Base-by-base conservation (phyloP, 2,888 invertebrate genomes). In the Suillia variegata region DNA sequence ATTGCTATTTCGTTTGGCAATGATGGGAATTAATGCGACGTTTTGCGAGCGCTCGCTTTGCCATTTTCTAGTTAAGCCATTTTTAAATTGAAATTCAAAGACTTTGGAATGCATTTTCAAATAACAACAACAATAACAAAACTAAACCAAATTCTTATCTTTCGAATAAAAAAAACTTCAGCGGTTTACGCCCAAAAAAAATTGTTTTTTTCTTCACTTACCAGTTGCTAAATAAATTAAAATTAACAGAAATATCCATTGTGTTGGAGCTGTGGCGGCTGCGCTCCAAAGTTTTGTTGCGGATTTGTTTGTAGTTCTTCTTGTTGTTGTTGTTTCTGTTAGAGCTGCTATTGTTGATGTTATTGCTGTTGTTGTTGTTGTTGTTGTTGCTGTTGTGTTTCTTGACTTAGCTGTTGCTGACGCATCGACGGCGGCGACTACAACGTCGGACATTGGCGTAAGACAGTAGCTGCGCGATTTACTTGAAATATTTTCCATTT, bases 211-310 rank as follows among this genome's bases (percentile, higher is more conserved):
- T 18, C 3, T 34, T 38, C 2, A 67, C 78, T 78, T 67, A 78
- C 78, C 79, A 72, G 73, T 75, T 68, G 78, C 70, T 71, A 78
- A 70, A 68, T 70, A 75, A 66, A 78, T 69, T 68, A 76, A 67
- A 62, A 76, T 61, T 59, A 75, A 67, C 65, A 77, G 68, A 68
- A 74, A 71, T 68, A 79, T 72, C 75, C 77, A 78, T 58, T 65
- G 66, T 26, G 62, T 58, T 52, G 56, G 54, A 70, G 58, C 47
- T 58, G 62, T 50, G 50, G 38, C 42, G 2, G 45, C 45, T 45
- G 45, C 20, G 4, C 6, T 20, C 17, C 5, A 45, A 20, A 45
- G 4, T 17, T 17, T 20, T 45, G 20, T 45, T 45, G 45, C 45
- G n/a, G 38, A 13, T 13, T 6, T n/a, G n/a, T n/a, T n/a, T n/a